phyloP scores from a whole-genome alignment of 2,113 vertebrate species.

The Pseudois nayaur region DNA sequence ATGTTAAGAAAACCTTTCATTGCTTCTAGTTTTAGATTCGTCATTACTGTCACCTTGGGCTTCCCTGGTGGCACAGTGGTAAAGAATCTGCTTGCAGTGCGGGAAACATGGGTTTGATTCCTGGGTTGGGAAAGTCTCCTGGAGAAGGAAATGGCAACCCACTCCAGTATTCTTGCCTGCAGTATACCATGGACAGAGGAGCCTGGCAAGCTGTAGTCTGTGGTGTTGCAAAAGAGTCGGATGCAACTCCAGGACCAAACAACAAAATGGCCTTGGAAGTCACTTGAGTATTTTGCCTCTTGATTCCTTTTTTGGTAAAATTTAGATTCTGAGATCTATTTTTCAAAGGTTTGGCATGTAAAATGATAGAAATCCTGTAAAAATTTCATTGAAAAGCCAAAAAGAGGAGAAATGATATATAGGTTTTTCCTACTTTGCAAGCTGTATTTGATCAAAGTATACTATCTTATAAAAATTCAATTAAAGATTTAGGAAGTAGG shows the following conservation, averaged over 20 bases:
- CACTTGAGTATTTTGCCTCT: background rate
- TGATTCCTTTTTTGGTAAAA: background rate
- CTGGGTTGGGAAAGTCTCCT: background rate
- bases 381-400: background rate
- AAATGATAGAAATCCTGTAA: background rate
- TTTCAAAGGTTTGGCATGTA: background rate
- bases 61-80: background rate
- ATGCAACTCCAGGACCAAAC: rapidly evolving
- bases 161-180: background rate
- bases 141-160: background rate
- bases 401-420: background rate
- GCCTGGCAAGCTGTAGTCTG: background rate
- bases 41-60: background rate
- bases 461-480: background rate
- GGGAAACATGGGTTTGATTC: background rate
- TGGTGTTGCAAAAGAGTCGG: background rate
- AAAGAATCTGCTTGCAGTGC: background rate
- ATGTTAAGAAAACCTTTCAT: background rate
- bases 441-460: background rate
- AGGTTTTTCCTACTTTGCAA: background rate
- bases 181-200: background rate
- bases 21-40: background rate
- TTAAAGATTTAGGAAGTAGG: background rate
- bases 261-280: background rate
- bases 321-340: background rate